Evolutionary conservation across 2,888 invertebrate species (phyloP).

Genomic region (Thalpophila matura): DNA sequence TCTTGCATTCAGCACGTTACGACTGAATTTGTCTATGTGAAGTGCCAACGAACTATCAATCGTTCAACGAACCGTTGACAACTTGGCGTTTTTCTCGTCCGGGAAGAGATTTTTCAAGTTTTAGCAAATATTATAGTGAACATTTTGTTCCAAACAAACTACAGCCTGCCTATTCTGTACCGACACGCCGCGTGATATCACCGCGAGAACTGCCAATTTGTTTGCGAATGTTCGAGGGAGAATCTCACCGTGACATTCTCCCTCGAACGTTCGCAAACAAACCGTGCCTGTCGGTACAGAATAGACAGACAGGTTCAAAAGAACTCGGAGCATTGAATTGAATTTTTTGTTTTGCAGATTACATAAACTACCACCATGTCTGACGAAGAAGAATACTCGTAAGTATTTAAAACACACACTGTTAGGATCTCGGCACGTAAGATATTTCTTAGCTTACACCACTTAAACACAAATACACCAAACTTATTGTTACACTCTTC

Average conservation of each 20-base stretch:
- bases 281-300: too few relatives aligned
- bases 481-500: conserved; percentile 32
- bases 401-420: conserved; percentile 90
- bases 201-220: too few relatives aligned
- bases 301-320: not conserved
- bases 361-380: conserved; percentile 94
- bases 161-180: too few relatives aligned
- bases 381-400: conserved; percentile 99
- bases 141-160: not conserved
- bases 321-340: conserved; percentile 5
- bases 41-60: conserved; percentile 48
- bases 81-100: conserved; percentile 6
- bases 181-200: too few relatives aligned
- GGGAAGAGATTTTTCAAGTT: not conserved
- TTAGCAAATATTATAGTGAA: not conserved
- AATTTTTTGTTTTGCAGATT: conserved; percentile 82
- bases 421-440: conserved; percentile 48
- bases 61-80: conserved; percentile 50
- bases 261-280: too few relatives aligned
- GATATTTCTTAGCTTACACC: conserved; percentile 42
- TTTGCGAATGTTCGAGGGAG: too few relatives aligned
- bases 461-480: conserved; percentile 36
- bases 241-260: too few relatives aligned
- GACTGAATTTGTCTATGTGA: conserved; percentile 16
- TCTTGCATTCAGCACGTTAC: conserved; percentile 27